Evolutionary conservation across 2,888 invertebrate species (phyloP), one percentile per base, ranked within the genome.

Genomic region (Leptopilina drosophilae): DNA sequence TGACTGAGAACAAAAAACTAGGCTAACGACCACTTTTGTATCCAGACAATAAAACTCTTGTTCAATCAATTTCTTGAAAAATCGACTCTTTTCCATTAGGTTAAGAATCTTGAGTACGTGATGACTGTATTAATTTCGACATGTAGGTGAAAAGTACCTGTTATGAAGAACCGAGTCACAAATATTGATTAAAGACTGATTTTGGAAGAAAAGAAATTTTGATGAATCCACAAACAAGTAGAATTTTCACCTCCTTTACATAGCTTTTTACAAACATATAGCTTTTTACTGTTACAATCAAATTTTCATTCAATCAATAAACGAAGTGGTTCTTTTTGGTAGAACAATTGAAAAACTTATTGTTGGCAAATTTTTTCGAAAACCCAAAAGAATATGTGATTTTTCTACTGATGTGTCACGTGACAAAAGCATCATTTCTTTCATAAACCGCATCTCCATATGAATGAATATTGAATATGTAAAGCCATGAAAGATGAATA

Each of bases 11-110:
- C 42, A 66, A 66, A 66, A 66, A 66, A 42, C 42, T 66, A 66
- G 42, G 66, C 66, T 66, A 42, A 66, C 66, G 42, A 66, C n/a
- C 66, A 66, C 66, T 66, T 66, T 66, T 66, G n/a, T 66, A 40
- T 49, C 11, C 42, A 66, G 66, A 66, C 66, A 40, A 42, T 66
- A 20, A 62, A 62, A 62, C 62, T 11, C 64, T 14, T 66, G 40
- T 66, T n/a, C n/a, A 66, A 66, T 46, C 66, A 66, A 15, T 9
- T 66, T 42, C 66, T 42, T 42, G 66, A 66, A 66, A 66, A 66
- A 66, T 66, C 66, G 66, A 66, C 40, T 66, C 15, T 65, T 65
- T 12, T 12, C n/a, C 8, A 9, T 5, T 5, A 42, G 66, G 15
- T 66, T 40, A 66, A 66, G 42, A 65, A 42, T 66, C 66, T 66